Evolutionary conservation across 2,113 vertebrate genomes (phyloP).

Genomic region (Oreocharis arfaki): DNA sequence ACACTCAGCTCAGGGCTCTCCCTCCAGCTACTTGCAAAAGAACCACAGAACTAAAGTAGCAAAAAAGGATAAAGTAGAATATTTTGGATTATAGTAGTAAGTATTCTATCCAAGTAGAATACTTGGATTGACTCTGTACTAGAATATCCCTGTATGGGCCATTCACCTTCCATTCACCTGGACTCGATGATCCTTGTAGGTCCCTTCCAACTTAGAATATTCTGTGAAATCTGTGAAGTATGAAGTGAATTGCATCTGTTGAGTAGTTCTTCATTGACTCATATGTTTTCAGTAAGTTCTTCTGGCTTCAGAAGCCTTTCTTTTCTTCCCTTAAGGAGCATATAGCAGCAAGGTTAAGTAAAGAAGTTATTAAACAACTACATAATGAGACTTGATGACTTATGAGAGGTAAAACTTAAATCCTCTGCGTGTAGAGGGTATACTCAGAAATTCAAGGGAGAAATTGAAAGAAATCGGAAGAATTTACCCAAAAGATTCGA

Average conservation of each 20-base stretch:
- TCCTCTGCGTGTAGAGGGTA: neutral
- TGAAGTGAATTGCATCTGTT: neutral
- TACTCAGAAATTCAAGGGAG: neutral
- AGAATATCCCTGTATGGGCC: neutral
- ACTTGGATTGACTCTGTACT: neutral
- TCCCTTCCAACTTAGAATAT: neutral
- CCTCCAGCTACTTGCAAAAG: neutral
- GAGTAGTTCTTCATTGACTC: neutral
- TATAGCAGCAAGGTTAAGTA: slow-evolving; percentile 86
- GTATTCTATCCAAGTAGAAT: no score
- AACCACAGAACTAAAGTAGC: neutral
- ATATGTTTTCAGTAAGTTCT: neutral
- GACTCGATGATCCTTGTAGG: neutral
- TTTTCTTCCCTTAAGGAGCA: slow-evolving; percentile 76
- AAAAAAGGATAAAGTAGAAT: neutral
- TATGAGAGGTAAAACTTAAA: slow-evolving; percentile 76
- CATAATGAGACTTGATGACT: slow-evolving; percentile 89
- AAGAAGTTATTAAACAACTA: slow-evolving; percentile 85
- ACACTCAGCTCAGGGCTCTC: no score
- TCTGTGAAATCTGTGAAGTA: neutral
- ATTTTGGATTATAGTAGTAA: no score
- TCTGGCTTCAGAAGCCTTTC: neutral
- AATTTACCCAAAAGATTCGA: neutral
- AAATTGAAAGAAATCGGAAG: neutral
- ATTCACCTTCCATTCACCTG: neutral